Evolutionary conservation across 2,797 vertebrate species (phyloP).

Genomic region (Australoheros facetus): DNA sequence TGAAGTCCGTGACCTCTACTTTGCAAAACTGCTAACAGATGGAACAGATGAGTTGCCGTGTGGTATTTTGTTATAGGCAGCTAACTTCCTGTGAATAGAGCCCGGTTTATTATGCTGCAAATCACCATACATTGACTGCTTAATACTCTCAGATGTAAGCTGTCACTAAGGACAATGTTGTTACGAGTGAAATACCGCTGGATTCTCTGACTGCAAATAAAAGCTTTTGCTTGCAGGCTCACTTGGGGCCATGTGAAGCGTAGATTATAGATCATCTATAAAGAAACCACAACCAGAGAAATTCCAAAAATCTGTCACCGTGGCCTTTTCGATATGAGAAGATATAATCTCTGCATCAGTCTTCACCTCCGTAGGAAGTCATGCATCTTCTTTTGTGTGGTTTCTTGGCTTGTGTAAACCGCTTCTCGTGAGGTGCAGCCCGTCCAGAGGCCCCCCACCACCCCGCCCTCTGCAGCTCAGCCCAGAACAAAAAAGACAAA

Average conservation of each 20-base stretch:
- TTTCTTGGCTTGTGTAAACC: constrained; percentile 70
- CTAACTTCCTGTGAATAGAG: constrained; percentile 36
- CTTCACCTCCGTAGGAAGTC: constrained; percentile 51
- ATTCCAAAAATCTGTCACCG: constrained; percentile 54
- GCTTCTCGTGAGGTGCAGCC: constrained; percentile 52
- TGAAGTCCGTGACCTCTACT: constrained; percentile 55
- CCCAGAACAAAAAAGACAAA: constrained; percentile 64
- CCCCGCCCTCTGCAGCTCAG: constrained; percentile 40
- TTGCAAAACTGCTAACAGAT: constrained; percentile 68
- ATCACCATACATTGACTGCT: constrained; percentile 47
- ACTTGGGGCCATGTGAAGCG: constrained; percentile 11
- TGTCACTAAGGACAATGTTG: constrained; percentile 38
- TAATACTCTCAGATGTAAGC: constrained; percentile 50
- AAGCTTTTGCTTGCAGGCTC: constrained; percentile 11
- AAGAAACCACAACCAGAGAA: constrained; percentile 50
- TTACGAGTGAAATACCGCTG: constrained; percentile 17
- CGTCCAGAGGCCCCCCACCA: constrained; percentile 18
- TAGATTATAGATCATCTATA: constrained; percentile 47
- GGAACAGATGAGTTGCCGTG: constrained; percentile 56
- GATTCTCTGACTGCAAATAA: constrained; percentile 18
- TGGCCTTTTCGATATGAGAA: constrained; percentile 59
- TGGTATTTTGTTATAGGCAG: constrained; percentile 40
- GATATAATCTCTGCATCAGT: constrained; percentile 68
- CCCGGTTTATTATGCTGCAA: constrained; percentile 46
- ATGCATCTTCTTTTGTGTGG: constrained; percentile 70